Percentiles rank a stretch among this genome's conserved stretches.
These are phyloP conservation scores for Cydia strobilella DNA, from an alignment of 1,140 invertebrate genomes.

Conservation along the genomic window DNA sequence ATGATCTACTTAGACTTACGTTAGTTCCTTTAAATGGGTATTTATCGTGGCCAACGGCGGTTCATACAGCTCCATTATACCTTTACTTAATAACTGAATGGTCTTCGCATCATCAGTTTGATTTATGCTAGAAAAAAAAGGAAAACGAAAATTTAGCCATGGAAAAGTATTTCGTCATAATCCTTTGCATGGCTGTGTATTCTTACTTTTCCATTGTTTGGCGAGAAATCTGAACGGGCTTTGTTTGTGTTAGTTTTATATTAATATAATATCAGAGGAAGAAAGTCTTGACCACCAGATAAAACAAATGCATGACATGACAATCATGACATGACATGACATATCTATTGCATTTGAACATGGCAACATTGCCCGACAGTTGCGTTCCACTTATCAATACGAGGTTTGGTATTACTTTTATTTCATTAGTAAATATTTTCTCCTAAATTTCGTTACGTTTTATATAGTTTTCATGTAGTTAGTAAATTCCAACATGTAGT, in stretches of 20 bases:
- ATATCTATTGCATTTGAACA: not conserved
- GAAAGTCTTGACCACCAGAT: too few relatives aligned
- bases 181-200: not conserved
- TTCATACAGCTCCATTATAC: slow-evolving; percentile 69
- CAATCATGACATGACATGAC: too few relatives aligned
- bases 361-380: not conserved
- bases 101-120: slow-evolving; percentile 58
- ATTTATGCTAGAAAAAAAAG: slow-evolving; percentile 42
- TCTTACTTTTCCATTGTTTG: not conserved
- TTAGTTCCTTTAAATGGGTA: slow-evolving; percentile 71
- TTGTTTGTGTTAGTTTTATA: not conserved
- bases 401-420: not conserved
- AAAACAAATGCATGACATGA: too few relatives aligned
- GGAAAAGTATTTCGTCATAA: not conserved
- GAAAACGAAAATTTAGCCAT: slow-evolving; percentile 27
- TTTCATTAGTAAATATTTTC: too few relatives aligned
- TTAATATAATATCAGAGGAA: not conserved
- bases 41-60: slow-evolving; percentile 67
- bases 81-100: slow-evolving; percentile 62
- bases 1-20: slow-evolving; percentile 51
- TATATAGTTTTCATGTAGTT: too few relatives aligned
- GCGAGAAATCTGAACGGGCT: not conserved
- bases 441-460: too few relatives aligned
- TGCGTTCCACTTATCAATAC: not conserved
- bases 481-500: too few relatives aligned